A percentile compares a stretch with the other conserved stretches of the same genome.
phyloP scores from a whole-genome alignment of 2,797 vertebrate species.

The Psittacula echo region DNA sequence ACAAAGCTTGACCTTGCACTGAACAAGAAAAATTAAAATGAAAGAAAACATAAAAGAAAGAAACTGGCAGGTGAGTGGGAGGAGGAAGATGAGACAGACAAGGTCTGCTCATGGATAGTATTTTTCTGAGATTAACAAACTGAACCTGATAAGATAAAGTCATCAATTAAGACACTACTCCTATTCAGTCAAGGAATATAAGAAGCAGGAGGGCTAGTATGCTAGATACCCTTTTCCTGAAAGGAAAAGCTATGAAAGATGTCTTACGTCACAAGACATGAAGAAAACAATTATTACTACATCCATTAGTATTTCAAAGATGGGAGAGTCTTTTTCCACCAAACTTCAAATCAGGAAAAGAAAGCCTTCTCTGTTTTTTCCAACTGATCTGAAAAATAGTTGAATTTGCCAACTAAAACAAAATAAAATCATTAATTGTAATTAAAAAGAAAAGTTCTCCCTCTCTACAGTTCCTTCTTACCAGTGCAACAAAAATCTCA shows the following conservation, averaged over 20 bases:
- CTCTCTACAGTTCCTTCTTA: not conserved
- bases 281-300: not conserved
- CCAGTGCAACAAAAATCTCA: not conserved
- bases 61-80: accelerated
- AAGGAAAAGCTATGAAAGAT: not conserved
- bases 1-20: not conserved
- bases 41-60: not conserved
- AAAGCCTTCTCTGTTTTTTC: not conserved
- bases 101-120: not conserved
- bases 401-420: not conserved
- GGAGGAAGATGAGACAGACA: not conserved
- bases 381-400: not conserved
- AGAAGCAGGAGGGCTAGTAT: not conserved
- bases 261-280: not conserved
- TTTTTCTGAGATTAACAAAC: constrained; percentile 17
- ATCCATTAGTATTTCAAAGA: not conserved
- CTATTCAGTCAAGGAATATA: not conserved
- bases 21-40: not conserved
- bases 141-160: not conserved
- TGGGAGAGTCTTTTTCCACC: not conserved
- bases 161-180: not conserved
- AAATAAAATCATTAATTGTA: not conserved
- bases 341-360: not conserved
- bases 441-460: not conserved
- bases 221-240: not conserved